These are phyloP conservation scores for Platyura marginata DNA, from an alignment of 1,140 invertebrate species.

Conservation along the genomic window DNA sequence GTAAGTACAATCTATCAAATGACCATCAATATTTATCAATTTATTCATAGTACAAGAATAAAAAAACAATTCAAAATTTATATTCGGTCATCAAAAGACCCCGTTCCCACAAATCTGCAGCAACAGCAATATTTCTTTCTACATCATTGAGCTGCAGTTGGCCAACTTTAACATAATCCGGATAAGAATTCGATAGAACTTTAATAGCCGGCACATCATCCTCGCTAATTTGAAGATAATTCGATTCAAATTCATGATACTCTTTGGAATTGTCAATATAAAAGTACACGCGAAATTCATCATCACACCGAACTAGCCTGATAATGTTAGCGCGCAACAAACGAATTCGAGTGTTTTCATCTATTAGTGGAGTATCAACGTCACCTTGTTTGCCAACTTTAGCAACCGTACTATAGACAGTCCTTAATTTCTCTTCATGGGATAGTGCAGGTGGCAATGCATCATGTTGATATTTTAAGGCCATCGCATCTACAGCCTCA, in stretches of 20 bases:
- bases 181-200: conserved; percentile 52
- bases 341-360: conserved; percentile 46
- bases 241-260: conserved; percentile 63
- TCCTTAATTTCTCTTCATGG: conserved; percentile 41
- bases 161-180: conserved; percentile 50
- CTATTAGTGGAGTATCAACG: conserved; percentile 41
- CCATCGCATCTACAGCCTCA: conserved; percentile 67
- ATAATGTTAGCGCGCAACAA: conserved; percentile 48
- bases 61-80: background rate
- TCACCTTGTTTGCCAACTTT: conserved; percentile 40
- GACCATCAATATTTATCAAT: too few species aligned
- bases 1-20: too few species aligned
- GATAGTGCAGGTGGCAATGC: conserved; percentile 66
- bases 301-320: conserved; percentile 50
- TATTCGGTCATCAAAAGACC: conserved; percentile 40
- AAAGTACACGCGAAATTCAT: conserved; percentile 51
- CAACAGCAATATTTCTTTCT: conserved; percentile 38
- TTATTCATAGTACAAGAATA: too few species aligned
- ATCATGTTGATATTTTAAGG: conserved; percentile 65
- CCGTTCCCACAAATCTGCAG: conserved; percentile 49
- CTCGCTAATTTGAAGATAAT: conserved; percentile 54
- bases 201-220: conserved; percentile 46
- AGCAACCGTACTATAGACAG: conserved; percentile 47
- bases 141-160: conserved; percentile 45
- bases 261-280: conserved; percentile 63